Conservation (phyloP, 1,140 invertebrate species). For the Heliconius congener region DNA sequence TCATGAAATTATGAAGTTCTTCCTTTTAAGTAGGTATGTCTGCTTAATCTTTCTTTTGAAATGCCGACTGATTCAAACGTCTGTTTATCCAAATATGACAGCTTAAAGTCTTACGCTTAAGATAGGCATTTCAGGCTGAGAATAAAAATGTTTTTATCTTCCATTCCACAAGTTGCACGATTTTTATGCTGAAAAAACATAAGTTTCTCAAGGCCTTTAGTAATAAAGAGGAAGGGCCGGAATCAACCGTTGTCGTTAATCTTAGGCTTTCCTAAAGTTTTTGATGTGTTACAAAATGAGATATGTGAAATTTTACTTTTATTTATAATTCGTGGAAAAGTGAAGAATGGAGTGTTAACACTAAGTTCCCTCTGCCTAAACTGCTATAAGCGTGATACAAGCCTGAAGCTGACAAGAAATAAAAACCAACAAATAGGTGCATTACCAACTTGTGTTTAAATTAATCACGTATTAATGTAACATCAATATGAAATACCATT, state of each 20-base stretch:
- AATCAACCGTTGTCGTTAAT: conserved; percentile 33
- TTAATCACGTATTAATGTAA: background rate
- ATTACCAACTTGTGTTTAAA: background rate
- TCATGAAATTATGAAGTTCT: background rate
- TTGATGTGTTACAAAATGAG: background rate
- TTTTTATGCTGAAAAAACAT: conserved; percentile 11
- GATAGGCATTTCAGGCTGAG: conserved; percentile 11
- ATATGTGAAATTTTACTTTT: background rate
- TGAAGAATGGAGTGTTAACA: no score
- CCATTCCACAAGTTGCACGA: conserved; percentile 26
- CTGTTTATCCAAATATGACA: conserved; percentile 25
- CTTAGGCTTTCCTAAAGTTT: conserved; percentile 19
- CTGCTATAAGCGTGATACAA: no score
- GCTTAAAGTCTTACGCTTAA: conserved; percentile 23
- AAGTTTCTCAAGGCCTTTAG: background rate
- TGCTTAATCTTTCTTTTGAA: conserved; percentile 16
- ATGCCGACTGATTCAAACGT: conserved; percentile 14
- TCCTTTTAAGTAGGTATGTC: conserved; percentile 13
- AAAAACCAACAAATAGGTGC: background rate
- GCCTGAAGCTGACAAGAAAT: no score
- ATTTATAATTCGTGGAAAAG: no score
- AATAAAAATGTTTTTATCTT: conserved; percentile 30
- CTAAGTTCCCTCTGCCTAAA: no score
- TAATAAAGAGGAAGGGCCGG: conserved; percentile 17
- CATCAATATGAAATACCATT: background rate